phyloP scores from a whole-genome alignment of 2,113 vertebrate species.

The Dromiciops gliroides region DNA sequence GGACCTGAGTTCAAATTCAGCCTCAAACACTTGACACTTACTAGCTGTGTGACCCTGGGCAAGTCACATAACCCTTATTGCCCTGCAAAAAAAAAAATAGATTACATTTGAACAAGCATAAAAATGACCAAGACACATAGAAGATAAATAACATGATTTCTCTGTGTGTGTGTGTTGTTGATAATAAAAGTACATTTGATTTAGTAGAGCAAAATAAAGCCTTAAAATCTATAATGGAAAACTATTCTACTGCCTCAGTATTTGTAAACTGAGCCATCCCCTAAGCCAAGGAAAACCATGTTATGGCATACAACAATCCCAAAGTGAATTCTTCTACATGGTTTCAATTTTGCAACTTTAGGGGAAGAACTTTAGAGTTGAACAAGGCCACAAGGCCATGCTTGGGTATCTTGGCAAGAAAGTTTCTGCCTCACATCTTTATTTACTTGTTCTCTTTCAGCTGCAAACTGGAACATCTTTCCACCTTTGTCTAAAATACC shows the following conservation, averaged over 20 bases:
- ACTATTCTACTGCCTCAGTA: neutral
- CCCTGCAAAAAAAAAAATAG: no score
- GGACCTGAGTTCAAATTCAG: no score
- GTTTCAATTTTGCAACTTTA: neutral
- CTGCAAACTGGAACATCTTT: neutral
- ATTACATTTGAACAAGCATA: neutral
- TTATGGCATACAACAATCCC: neutral
- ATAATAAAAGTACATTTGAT: neutral
- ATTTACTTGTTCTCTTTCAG: neutral
- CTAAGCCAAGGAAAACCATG: neutral
- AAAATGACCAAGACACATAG: neutral
- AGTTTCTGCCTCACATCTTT: neutral
- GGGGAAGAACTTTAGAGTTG: neutral
- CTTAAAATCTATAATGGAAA: neutral
- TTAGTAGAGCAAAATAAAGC: neutral
- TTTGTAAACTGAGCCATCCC: neutral
- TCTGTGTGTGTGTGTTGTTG: neutral
- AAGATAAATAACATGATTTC: neutral
- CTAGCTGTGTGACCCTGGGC: no score
- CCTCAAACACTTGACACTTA: no score
- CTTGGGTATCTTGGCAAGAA: neutral
- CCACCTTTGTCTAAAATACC: neutral
- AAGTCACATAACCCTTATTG: no score
- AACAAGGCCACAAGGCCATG: neutral
- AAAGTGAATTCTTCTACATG: neutral